phyloP scores from a whole-genome alignment of 1,140 invertebrate species.

The Caerostris darwini region DNA sequence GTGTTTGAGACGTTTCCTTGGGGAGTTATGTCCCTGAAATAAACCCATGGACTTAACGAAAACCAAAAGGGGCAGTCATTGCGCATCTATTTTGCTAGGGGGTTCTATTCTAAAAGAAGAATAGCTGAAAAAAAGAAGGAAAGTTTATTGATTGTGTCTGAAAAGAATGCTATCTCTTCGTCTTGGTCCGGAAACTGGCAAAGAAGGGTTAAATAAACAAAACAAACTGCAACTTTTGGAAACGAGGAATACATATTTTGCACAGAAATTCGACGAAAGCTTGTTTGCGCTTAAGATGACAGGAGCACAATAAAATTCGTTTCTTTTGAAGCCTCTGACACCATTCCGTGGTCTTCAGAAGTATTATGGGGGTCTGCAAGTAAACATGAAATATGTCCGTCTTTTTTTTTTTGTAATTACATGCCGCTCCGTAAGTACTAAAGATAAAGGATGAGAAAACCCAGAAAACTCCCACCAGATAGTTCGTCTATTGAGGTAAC shows the following conservation, averaged over 20 bases:
- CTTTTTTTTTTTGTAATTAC: background rate
- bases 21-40: background rate
- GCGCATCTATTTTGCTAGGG: background rate
- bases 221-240: background rate
- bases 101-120: background rate
- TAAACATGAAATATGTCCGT: background rate
- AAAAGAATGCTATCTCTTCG: constrained; percentile 29
- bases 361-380: background rate
- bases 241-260: constrained; percentile 26
- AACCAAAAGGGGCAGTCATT: background rate
- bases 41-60: background rate
- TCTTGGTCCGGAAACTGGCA: background rate
- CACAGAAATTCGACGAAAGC: background rate
- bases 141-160: constrained; percentile 6
- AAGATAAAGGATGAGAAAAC: no score
- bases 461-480: no score
- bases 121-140: background rate
- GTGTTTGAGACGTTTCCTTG: background rate
- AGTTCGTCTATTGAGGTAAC: no score
- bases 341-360: background rate
- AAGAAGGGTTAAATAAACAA: constrained; percentile 9
- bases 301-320: constrained; percentile 19
- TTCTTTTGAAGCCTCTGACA: background rate
- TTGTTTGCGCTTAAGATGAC: constrained; percentile 22
- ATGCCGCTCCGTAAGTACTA: background rate